Conservation (phyloP, 2,888 invertebrate species). For the Himalopsyche tibetana region DNA sequence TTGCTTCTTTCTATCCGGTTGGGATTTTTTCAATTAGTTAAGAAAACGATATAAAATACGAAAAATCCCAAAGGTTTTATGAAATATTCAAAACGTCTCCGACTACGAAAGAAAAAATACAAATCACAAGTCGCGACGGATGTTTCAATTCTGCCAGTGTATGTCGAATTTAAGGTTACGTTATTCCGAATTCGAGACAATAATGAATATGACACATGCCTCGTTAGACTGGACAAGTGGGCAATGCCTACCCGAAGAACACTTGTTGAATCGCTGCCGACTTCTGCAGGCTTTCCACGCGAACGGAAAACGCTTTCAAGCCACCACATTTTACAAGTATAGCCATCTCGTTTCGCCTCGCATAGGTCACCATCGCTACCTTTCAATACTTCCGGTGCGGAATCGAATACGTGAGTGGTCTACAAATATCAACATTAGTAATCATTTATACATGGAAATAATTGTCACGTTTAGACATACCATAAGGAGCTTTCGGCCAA, state of each 20-base stretch:
- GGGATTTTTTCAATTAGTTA: too few species aligned
- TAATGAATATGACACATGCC: too few species aligned
- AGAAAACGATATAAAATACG: too few species aligned
- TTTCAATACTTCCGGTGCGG: neutral
- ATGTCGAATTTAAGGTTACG: too few species aligned
- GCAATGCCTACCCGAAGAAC: neutral
- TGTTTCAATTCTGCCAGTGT: too few species aligned
- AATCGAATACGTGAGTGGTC: neutral
- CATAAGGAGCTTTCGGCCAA: neutral
- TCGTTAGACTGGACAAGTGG: neutral
- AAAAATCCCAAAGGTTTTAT: too few species aligned
- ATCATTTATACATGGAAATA: neutral
- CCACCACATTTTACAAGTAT: neutral
- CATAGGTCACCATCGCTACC: neutral
- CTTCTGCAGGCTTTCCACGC: neutral
- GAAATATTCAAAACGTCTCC: too few species aligned
- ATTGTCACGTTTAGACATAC: constrained; percentile 11
- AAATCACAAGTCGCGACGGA: too few species aligned
- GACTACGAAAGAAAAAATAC: too few species aligned
- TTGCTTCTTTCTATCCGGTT: too few species aligned
- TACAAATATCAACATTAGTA: neutral
- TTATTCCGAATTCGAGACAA: too few species aligned
- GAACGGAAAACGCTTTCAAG: neutral
- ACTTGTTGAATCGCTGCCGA: constrained; percentile 2
- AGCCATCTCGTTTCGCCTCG: neutral